Evolutionary conservation across 2,888 invertebrate genomes (phyloP).

Genomic region (Lycaena phlaeas): DNA sequence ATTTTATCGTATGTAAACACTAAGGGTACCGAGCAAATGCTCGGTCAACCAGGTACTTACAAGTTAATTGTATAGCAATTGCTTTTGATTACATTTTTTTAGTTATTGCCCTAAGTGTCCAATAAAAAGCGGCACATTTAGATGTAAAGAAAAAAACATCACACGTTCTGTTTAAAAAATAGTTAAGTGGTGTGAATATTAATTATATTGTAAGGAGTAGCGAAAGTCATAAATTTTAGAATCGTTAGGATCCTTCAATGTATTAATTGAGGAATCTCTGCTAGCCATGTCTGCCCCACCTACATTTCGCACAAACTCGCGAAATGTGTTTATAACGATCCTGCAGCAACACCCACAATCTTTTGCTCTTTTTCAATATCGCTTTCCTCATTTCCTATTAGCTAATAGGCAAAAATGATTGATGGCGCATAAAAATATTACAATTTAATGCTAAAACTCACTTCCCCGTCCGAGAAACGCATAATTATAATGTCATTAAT

Average conservation of each 20-base stretch:
- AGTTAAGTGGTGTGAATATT: too few relatives aligned
- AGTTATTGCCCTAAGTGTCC: too few relatives aligned
- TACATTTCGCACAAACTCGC: constrained; percentile 44
- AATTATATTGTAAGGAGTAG: too few relatives aligned
- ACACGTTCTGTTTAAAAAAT: too few relatives aligned
- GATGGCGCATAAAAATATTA: constrained; percentile 33
- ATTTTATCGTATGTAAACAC: too few relatives aligned
- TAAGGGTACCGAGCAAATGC: too few relatives aligned
- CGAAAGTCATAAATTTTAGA: constrained; percentile 4
- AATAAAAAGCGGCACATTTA: too few relatives aligned
- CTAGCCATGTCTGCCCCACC: constrained; percentile 33
- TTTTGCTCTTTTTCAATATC: constrained; percentile 21
- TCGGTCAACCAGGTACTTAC: too few relatives aligned
- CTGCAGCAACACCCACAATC: constrained; percentile 44
- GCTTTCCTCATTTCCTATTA: constrained; percentile 40
- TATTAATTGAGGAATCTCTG: not conserved
- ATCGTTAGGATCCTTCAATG: constrained; percentile 22
- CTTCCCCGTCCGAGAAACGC: constrained; percentile 23
- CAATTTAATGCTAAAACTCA: constrained; percentile 29
- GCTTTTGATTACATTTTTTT: too few relatives aligned
- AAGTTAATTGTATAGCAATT: too few relatives aligned
- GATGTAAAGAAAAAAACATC: too few relatives aligned
- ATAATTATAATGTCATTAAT: constrained; percentile 54
- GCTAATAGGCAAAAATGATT: constrained; percentile 47
- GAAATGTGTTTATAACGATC: constrained; percentile 65